These are phyloP conservation scores for Agriopis leucophaearia DNA, from an alignment of 2,888 invertebrate genomes.

Conservation along the genomic window DNA sequence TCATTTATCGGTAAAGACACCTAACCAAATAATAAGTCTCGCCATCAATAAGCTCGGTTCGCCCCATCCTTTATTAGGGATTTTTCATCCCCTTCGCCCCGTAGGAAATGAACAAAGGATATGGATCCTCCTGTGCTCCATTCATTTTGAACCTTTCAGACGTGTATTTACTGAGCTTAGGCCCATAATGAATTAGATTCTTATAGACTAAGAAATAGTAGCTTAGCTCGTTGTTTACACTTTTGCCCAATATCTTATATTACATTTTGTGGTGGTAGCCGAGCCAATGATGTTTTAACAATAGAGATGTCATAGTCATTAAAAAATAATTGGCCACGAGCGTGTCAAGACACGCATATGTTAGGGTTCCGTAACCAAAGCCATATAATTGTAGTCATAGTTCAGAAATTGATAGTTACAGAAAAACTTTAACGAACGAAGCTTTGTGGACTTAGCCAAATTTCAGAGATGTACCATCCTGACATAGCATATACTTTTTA, in stretches of 20 bases:
- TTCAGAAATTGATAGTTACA: too few relatives aligned
- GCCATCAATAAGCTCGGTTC: slow-evolving; percentile 59
- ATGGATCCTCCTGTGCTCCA: slow-evolving; percentile 46
- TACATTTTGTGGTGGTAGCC: too few relatives aligned
- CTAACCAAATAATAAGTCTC: slow-evolving; percentile 64
- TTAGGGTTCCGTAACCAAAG: too few relatives aligned
- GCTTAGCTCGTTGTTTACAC: neutral
- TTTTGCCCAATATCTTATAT: neutral
- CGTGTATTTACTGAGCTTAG: slow-evolving; percentile 25
- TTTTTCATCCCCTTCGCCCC: slow-evolving; percentile 53
- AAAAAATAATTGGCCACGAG: too few relatives aligned
- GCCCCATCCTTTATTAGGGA: slow-evolving; percentile 61
- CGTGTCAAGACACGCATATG: too few relatives aligned
- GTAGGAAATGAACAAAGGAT: slow-evolving; percentile 55
- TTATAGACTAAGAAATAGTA: slow-evolving; percentile 13
- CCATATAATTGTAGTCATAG: too few relatives aligned
- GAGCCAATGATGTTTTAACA: too few relatives aligned
- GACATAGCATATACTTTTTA: too few relatives aligned
- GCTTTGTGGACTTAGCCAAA: too few relatives aligned
- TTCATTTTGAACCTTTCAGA: slow-evolving; percentile 26
- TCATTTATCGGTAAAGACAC: slow-evolving; percentile 43
- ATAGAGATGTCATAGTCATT: too few relatives aligned
- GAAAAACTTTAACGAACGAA: too few relatives aligned
- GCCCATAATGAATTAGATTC: slow-evolving; percentile 26
- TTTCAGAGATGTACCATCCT: too few relatives aligned